Conservation (phyloP, 2,888 invertebrate species). For the Drosophila mimica region DNA sequence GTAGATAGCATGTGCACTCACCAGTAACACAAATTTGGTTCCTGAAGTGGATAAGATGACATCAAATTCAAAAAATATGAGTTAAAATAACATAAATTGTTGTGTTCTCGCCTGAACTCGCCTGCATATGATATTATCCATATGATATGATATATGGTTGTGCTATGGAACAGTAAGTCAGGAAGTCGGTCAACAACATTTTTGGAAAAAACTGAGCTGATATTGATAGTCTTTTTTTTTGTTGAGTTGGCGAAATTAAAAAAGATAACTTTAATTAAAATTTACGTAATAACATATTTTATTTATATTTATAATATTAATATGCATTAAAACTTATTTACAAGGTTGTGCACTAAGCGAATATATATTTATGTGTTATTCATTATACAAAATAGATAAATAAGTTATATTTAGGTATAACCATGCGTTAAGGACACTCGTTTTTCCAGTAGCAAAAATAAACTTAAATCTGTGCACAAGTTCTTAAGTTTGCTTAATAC, state of each 20-base stretch:
- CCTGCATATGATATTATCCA: too few species aligned
- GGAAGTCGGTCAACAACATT: not conserved
- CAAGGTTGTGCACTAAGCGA: constrained; percentile 74
- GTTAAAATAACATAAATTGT: not conserved
- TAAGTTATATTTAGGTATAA: constrained; percentile 48
- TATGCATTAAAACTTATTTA: constrained; percentile 73
- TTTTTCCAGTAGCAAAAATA: constrained; percentile 28
- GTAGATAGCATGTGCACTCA: not conserved
- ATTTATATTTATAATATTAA: constrained; percentile 62
- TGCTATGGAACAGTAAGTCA: not conserved
- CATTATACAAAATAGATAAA: constrained; percentile 67
- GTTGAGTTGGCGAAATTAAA: not conserved
- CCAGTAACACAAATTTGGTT: not conserved
- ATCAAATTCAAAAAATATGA: not conserved
- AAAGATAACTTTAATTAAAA: constrained; percentile 20
- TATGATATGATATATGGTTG: not conserved
- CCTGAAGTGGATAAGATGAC: not conserved
- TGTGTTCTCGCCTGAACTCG: not conserved
- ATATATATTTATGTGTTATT: constrained; percentile 50
- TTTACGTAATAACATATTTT: constrained; percentile 57
- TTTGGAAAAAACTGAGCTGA: not conserved
- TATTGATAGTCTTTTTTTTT: not conserved
- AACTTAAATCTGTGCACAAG: constrained; percentile 20
- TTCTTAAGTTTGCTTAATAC: constrained; percentile 30
- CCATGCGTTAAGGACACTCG: constrained; percentile 70